Evolutionary conservation across 2,113 vertebrate genomes (phyloP), one percentile per base, ranked within the genome.

Genomic region (Pseudorectes ferrugineus): DNA sequence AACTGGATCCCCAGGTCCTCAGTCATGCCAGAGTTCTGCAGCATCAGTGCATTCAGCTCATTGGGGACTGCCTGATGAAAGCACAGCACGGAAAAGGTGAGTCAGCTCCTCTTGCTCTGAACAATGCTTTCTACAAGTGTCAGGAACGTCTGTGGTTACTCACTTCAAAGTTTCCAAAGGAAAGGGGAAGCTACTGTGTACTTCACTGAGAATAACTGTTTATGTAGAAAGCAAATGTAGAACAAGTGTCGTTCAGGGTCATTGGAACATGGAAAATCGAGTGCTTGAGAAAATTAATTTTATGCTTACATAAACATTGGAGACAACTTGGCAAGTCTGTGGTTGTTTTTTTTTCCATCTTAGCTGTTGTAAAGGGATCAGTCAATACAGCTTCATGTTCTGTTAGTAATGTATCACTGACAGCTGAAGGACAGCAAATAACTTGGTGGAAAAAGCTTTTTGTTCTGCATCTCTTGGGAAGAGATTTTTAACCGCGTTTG

Each of bases 1-100:
- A 92, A 20, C 90, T 98, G 52, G 97, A 98, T 57, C 25, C 96
- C 3, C 71, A 66, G 88, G 83, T 97, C 21, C 70, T 97, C 48
- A 66, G 81, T 51, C 97, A 96, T 33, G 99, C 99, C n/a, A 85
- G 83, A 7, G 58, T 52, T 49, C 97, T 99, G 89, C 98, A 98
- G 91, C 98, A 98, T 8, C 98, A 97, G 92, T 99, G 99, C 96
- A 98, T 99, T 17, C 98, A 98, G 77, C 98, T 99, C 82, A 98
- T 99, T 3, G 99, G 99, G 10, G 98, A 99, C 78, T 99, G 99
- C 95, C 91, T 99, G 95, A 98, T 99, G 95, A 99, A 99, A 97
- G 98, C 99, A 0, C 99, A 99, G 96, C 98, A 98, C 0, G 99
- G 98, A 63, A 99, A 99, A 98, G 99, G 99, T 99, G 82, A 91